phyloP scores from a whole-genome alignment of 2,888 invertebrate species.

The Halictus quadricinctus region DNA sequence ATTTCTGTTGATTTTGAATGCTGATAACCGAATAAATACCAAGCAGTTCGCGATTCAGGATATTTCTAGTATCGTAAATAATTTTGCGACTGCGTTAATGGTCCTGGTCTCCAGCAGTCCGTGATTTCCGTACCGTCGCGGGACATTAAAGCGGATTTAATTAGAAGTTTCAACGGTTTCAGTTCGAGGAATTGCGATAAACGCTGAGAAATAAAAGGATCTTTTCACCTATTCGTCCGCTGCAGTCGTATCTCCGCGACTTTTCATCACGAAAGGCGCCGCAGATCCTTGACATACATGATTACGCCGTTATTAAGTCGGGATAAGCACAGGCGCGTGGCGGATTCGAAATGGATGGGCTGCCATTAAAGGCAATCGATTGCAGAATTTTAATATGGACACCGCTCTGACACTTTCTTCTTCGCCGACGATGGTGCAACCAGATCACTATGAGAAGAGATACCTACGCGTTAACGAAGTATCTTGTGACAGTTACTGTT shows the following conservation, averaged over 20 bases:
- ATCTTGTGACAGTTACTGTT: no score
- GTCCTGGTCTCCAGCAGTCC: background rate
- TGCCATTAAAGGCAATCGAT: conserved; percentile 29
- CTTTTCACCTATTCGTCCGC: background rate
- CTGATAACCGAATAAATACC: background rate
- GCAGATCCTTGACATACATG: conserved; percentile 66
- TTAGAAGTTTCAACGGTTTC: background rate
- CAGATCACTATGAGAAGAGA: background rate
- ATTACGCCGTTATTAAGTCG: conserved; percentile 63
- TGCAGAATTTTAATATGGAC: background rate
- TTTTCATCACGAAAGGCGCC: conserved; percentile 24
- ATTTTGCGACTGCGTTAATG: background rate
- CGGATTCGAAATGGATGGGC: conserved; percentile 36
- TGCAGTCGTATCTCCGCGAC: conserved; percentile 14
- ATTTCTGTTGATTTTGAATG: background rate
- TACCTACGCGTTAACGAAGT: no score
- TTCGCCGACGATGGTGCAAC: background rate
- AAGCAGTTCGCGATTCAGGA: background rate
- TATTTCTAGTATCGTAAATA: background rate
- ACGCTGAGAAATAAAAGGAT: background rate
- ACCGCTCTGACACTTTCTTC: background rate
- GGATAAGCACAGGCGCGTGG: conserved; percentile 39
- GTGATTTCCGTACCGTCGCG: background rate
- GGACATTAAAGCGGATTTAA: background rate
- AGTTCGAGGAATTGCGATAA: background rate